Evolutionary conservation across 1,140 invertebrate genomes (phyloP), one percentile per base, ranked within the genome.

Genomic region (Tetramorium parvispinum): DNA sequence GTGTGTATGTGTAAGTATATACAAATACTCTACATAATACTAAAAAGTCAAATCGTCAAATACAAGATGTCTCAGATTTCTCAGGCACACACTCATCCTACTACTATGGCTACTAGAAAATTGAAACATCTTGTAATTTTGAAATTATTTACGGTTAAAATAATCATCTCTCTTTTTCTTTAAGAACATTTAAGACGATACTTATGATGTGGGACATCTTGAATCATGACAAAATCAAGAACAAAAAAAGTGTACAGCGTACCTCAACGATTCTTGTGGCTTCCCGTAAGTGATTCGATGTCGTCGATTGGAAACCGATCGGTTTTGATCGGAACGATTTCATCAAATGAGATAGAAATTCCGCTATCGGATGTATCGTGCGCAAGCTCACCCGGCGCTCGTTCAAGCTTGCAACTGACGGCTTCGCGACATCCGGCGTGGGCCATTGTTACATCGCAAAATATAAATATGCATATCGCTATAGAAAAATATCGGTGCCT

Each of bases 401-500:
- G 7, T 63, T 78, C 32, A 78, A 78, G 13, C 13, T 79, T 61
- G n/a, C 40, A 37, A 77, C 61, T 6, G 75, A 46, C 37, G 13
- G 16, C 71, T 27, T 6, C 13, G 51, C 16, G 21, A 21, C 6
- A 3, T 71, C 8, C 13, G 10, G 6, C 24, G 27, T 40, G 4
- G 32, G 18, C 51, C 51, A 18, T 53, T 40, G 32, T 83, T 57
- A 18, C 49, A 53, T 79, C 43, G 37, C 86, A 91, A 83, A 87
- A 89, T 89, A 82, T 85, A 89, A 88, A 87, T 88, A 83, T 63
- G 40, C 24, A 65, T 75, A 49, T 53, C 43, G 55, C 86, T 86
- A 85, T 91, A 91, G 55, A 91, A 91, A 90, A 91, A 91, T 91
- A 91, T 37, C 79, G 68, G 78, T 85, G 89, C 13, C 87, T 78